Conservation (phyloP, 2,888 invertebrate genomes). For the Scrobipalpa atriplicella region DNA sequence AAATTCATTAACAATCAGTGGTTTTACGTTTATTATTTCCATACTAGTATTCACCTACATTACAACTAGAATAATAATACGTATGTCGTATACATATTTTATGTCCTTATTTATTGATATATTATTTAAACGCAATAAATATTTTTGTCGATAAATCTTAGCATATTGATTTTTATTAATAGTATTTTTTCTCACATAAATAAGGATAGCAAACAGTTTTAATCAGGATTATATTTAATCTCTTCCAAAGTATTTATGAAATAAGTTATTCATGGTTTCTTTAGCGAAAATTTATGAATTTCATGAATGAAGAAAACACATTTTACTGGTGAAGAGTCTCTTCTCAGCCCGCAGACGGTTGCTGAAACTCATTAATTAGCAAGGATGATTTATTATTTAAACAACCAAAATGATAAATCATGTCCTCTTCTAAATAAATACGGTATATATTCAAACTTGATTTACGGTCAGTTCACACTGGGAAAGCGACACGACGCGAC, state of each 20-base stretch:
- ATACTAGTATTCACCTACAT: too few species aligned
- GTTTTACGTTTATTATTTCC: neutral
- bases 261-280: neutral
- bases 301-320: neutral
- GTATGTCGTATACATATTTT: too few species aligned
- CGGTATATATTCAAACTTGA: neutral
- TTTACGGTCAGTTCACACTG: neutral
- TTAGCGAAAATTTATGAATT: neutral
- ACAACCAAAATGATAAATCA: conserved; percentile 6
- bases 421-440: conserved; percentile 14
- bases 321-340: neutral
- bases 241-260: neutral
- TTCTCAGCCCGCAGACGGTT: neutral
- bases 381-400: conserved; percentile 12
- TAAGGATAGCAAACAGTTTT: neutral
- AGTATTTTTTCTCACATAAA: too few species aligned
- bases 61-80: too few species aligned
- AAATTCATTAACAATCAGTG: neutral
- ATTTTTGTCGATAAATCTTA: too few species aligned
- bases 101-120: too few species aligned
- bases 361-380: conserved; percentile 13
- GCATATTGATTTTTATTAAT: too few species aligned
- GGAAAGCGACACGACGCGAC: too few species aligned
- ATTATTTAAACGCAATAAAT: too few species aligned
- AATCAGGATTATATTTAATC: neutral